Evolutionary conservation across 2,888 invertebrate genomes (phyloP).

Genomic region (Augiades crinisus): DNA sequence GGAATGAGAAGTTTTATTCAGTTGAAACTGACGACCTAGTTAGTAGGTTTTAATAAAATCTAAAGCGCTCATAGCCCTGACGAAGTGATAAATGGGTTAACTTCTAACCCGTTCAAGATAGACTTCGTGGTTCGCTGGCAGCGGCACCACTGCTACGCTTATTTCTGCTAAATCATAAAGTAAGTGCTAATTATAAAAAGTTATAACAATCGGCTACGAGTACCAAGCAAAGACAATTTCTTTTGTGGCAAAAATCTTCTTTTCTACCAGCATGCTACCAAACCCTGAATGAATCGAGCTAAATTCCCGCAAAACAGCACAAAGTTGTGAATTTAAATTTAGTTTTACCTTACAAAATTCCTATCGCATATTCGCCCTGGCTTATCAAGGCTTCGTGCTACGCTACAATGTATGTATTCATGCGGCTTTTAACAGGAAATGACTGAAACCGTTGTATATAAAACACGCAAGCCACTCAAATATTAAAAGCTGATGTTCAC

Average conservation of each 20-base stretch:
- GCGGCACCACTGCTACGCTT: too few relatives aligned
- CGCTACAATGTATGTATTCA: neutral
- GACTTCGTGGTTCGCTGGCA: too few relatives aligned
- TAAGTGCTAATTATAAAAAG: too few relatives aligned
- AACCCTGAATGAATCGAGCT: too few relatives aligned
- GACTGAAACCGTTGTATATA: constrained; percentile 13
- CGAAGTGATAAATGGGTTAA: too few relatives aligned
- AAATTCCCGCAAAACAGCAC: neutral
- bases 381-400: constrained; percentile 1
- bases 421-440: constrained; percentile 20
- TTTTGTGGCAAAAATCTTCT: too few relatives aligned
- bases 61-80: too few relatives aligned
- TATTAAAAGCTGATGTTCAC: constrained; percentile 16
- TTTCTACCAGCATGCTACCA: too few relatives aligned
- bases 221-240: too few relatives aligned
- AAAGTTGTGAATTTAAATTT: neutral
- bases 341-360: neutral
- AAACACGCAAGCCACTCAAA: constrained; percentile 25
- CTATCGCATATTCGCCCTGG: neutral
- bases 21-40: neutral
- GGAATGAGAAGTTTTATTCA: neutral
- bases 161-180: too few relatives aligned
- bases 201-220: too few relatives aligned
- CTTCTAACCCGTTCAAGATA: too few relatives aligned
- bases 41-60: neutral